Conservation (phyloP, 2,797 vertebrate species). For the Urosaurus nigricauda region DNA sequence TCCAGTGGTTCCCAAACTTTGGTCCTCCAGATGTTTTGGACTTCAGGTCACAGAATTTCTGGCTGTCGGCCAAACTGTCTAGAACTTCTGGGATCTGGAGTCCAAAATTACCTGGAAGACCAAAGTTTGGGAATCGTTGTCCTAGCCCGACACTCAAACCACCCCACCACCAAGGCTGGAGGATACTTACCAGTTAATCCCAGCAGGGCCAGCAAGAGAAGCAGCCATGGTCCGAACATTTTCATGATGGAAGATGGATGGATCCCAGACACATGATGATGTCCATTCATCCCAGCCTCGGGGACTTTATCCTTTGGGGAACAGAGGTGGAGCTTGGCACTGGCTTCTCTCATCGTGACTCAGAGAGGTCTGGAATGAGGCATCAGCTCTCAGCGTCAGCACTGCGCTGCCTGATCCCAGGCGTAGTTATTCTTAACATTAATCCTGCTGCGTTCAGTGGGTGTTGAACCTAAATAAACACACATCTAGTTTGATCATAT, state of each 20-base stretch:
- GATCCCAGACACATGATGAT: background rate
- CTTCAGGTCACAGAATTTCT: too few relatives aligned
- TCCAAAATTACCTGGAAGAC: too few relatives aligned
- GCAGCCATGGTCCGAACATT: background rate
- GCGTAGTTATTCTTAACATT: too few relatives aligned
- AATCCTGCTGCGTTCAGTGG: background rate
- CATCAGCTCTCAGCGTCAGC: background rate
- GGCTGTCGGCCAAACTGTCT: too few relatives aligned
- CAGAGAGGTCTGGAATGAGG: background rate
- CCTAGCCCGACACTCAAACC: too few relatives aligned
- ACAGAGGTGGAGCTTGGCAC: background rate
- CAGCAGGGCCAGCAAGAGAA: background rate
- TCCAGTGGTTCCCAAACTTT: background rate
- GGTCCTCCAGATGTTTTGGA: too few relatives aligned
- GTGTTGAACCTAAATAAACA: background rate
- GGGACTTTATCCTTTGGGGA: background rate
- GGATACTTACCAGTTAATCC: background rate
- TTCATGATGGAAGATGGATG: background rate
- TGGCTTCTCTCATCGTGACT: background rate
- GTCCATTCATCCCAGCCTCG: background rate
- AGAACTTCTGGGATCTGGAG: too few relatives aligned
- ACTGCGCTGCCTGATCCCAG: background rate
- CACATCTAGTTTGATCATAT: background rate
- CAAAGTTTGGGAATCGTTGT: too few relatives aligned
- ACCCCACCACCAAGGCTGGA: background rate